Conservation (phyloP, 1,140 invertebrate species). For the Glossosoma conforme region DNA sequence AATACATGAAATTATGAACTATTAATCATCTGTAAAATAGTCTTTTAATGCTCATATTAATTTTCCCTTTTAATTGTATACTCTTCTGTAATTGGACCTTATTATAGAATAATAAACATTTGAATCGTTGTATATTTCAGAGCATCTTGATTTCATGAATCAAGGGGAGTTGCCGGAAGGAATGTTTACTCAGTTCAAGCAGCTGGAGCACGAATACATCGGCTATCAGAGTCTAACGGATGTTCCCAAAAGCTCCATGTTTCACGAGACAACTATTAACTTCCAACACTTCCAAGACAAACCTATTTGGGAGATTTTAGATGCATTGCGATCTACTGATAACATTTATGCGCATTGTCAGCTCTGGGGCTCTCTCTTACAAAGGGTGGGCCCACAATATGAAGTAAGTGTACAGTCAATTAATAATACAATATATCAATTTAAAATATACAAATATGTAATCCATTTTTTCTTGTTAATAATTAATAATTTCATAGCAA, state of each 20-base stretch:
- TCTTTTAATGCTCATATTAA: background rate
- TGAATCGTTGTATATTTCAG: conserved; percentile 48
- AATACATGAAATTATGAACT: too few relatives aligned
- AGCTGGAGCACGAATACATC: conserved; percentile 87
- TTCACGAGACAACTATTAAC: conserved; percentile 37
- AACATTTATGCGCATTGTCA: conserved; percentile 77
- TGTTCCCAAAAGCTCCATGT: conserved; percentile 75
- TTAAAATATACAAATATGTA: too few relatives aligned
- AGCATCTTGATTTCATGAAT: conserved; percentile 95
- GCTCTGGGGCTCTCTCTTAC: conserved; percentile 77
- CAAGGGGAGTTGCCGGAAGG: conserved; percentile 65
- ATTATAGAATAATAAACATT: background rate
- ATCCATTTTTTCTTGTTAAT: too few relatives aligned
- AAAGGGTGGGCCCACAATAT: conserved; percentile 77
- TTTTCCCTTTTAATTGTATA: background rate
- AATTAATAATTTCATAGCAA: too few relatives aligned
- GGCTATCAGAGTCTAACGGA: conserved; percentile 96
- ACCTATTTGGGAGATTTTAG: conserved; percentile 68
- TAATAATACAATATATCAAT: too few relatives aligned
- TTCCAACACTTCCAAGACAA: conserved; percentile 51
- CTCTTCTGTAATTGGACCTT: background rate
- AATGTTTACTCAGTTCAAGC: conserved; percentile 74
- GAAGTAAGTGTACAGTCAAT: conserved; percentile 43
- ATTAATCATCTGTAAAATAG: background rate
- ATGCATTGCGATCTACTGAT: conserved; percentile 61